Evolutionary conservation across 2,888 invertebrate genomes (phyloP).

Genomic region (Orchesellides sinensis): DNA sequence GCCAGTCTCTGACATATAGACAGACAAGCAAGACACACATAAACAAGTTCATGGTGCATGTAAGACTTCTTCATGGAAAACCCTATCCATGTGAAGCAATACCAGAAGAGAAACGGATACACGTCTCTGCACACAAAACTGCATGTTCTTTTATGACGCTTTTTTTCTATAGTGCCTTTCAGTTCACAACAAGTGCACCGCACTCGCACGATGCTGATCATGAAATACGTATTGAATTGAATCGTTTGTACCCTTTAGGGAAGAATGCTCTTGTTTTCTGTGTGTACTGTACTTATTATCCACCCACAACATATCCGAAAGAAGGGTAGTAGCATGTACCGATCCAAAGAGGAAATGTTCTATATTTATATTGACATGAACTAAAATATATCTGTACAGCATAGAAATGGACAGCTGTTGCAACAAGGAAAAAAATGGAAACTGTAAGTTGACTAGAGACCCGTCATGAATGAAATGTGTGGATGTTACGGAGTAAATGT

Average conservation of each 20-base stretch:
- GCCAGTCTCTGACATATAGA: neutral
- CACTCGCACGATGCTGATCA: neutral
- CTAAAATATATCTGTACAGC: too few species aligned
- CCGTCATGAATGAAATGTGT: neutral
- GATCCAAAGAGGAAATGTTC: neutral
- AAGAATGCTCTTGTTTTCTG: too few species aligned
- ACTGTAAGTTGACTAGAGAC: neutral
- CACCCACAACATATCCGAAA: too few species aligned
- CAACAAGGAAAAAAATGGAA: too few species aligned
- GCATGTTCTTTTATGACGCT: neutral
- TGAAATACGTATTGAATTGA: too few species aligned
- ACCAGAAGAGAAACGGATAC: neutral
- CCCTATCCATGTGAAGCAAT: too few species aligned
- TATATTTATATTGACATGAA: too few species aligned
- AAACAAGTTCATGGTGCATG: constrained; percentile 32
- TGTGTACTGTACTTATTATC: too few species aligned
- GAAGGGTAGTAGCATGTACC: too few species aligned
- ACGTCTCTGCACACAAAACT: neutral
- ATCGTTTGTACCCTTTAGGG: too few species aligned
- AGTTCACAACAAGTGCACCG: constrained; percentile 31
- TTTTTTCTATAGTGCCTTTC: neutral
- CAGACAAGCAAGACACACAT: constrained; percentile 2
- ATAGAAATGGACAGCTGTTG: too few species aligned
- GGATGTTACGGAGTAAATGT: constrained; percentile 19
- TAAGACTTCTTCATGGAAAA: constrained; percentile 26